Evolutionary conservation across 2,113 vertebrate genomes (phyloP).

Genomic region (Crypturellus undulatus): DNA sequence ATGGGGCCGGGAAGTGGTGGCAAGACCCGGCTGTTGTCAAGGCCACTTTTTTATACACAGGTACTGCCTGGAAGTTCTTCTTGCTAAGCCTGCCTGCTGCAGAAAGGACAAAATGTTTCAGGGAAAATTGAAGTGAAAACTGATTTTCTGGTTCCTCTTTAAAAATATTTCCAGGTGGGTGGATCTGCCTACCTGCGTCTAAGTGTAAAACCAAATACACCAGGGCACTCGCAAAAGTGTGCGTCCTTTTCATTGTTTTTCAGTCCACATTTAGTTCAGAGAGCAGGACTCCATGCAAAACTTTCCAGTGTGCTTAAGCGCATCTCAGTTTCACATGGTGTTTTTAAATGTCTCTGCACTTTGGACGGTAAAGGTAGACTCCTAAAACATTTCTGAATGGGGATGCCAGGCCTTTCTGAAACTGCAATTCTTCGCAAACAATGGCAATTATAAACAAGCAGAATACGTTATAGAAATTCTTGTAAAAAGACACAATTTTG

Average conservation of each 20-base stretch:
- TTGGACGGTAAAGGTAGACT: neutral
- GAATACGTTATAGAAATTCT: constrained; percentile 10
- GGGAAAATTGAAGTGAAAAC: neutral
- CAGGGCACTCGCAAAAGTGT: neutral
- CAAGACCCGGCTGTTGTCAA: neutral
- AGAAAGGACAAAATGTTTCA: fast-evolving
- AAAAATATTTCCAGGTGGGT: neutral
- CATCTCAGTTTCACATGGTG: neutral
- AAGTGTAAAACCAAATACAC: neutral
- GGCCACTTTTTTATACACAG: neutral
- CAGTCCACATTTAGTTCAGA: neutral
- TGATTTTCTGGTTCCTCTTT: neutral
- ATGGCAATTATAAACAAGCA: neutral
- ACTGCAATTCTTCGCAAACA: neutral
- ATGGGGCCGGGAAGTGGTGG: neutral
- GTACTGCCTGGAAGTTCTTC: neutral
- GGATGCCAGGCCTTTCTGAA: neutral
- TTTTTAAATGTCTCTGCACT: neutral
- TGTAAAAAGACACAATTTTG: neutral
- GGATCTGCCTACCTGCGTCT: fast-evolving
- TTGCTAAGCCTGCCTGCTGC: neutral
- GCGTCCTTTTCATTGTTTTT: neutral
- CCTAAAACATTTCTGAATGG: neutral
- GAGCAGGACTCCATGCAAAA: neutral
- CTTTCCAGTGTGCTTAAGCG: neutral